Base-by-base conservation (phyloP, 1,140 invertebrate species). In the Pararge aegeria region DNA sequence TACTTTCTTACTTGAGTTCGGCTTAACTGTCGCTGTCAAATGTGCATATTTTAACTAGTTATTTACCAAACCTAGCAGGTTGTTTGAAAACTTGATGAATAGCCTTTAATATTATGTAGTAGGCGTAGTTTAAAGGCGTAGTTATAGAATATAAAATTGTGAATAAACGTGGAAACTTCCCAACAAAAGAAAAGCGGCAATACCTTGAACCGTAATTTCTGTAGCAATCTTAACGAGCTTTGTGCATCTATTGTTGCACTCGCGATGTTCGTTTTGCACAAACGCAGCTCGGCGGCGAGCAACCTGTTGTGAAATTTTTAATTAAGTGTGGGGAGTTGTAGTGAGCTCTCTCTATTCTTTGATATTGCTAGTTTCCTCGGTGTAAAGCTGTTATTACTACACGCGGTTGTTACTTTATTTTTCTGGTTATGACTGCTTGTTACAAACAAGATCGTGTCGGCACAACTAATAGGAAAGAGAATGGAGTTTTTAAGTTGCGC, bases 291-390 rank as follows among this genome's bases (percentile, higher is more conserved):
- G n/a, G n/a, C 42, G 42, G 42, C 42, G 19, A 9, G 42, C 42
- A 46, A 46, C 79, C 79, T 82, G 79, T 79, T 82, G 79, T 74
- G 70, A 79, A 82, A 76, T 82, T 82, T 81, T 82, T 81, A 81
- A 81, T 81, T 81, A 79, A 81, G 76, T 75, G 66, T 61, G 58
- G 67, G 61, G 62, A 46, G 42, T 46, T 46, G 68, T 53, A 66
- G 69, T 70, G 61, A 61, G 61, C 60, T 56, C 13, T 71, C 38
- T 52, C 59, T 66, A 63, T 55, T 46, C 55, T 60, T 50, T 49
- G 55, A 63, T 59, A 56, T 64, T 60, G 64, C 58, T 66, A 61
- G 54, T 66, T 64, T 64, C 55, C 57, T 59, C 46, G 46, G 19
- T 66, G 52, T 61, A 64, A 46, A 46, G 19, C 42, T 20, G 42